Evolutionary conservation across 2,888 invertebrate genomes (phyloP).

Genomic region (Conops quadrifasciatus): DNA sequence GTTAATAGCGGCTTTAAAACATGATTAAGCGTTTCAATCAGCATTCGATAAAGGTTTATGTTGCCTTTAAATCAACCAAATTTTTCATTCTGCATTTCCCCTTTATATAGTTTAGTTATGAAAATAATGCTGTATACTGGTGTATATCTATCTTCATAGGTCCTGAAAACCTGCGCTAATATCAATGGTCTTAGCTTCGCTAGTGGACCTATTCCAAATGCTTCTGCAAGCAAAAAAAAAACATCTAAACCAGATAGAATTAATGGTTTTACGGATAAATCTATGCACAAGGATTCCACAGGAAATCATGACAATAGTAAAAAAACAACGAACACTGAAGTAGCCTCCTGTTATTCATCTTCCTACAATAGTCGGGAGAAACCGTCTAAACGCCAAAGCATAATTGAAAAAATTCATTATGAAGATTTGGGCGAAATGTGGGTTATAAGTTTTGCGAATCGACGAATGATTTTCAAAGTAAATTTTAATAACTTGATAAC

Average conservation of each 20-base stretch:
- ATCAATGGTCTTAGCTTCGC: conserved; percentile 43
- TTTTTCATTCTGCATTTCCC: too few relatives aligned
- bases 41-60: conserved; percentile 98
- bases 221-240: conserved; percentile 17
- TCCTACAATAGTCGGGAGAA: conserved; percentile 44
- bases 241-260: conserved; percentile 37
- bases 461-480: too few relatives aligned
- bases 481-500: too few relatives aligned
- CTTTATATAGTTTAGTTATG: too few relatives aligned
- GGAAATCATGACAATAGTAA: conserved; percentile 35
- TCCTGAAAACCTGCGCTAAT: conserved; percentile 73
- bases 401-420: conserved; percentile 84
- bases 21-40: conserved; percentile 97
- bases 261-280: conserved; percentile 43
- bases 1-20: conserved; percentile 74
- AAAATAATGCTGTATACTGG: too few relatives aligned
- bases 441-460: too few relatives aligned
- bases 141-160: conserved; percentile 65
- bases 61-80: not conserved
- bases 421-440: conserved; percentile 75
- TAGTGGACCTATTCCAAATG: conserved; percentile 26
- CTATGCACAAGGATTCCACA: conserved; percentile 62
- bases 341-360: not conserved
- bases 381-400: conserved; percentile 66
- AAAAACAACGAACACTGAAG: conserved; percentile 21